Percentiles rank a stretch among this genome's conserved stretches.
Conservation (phyloP, 1,140 invertebrate species). For the Harpegnathos saltator region DNA sequence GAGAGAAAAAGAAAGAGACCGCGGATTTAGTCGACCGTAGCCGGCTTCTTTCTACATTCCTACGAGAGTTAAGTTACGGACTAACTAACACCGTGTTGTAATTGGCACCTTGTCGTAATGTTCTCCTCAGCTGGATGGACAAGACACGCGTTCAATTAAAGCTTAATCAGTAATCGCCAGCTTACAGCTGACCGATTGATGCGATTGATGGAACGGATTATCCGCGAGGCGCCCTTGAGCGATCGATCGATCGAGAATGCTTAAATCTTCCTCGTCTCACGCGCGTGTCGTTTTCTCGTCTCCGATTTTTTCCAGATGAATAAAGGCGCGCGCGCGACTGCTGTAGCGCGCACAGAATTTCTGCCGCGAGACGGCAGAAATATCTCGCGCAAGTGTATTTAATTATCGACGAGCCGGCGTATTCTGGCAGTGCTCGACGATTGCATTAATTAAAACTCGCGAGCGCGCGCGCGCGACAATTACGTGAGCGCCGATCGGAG, state of each 20-base stretch:
- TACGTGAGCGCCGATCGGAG: conserved; percentile 6
- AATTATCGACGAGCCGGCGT: conserved; percentile 7
- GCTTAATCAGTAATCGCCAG: conserved; percentile 14
- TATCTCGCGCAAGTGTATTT: conserved; percentile 22
- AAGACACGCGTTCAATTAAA: conserved; percentile 10
- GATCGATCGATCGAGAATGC: background rate
- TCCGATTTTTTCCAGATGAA: background rate
- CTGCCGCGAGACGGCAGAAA: background rate
- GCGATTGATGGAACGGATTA: conserved; percentile 14
- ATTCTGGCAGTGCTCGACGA: background rate
- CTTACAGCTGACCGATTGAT: background rate
- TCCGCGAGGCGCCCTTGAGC: background rate
- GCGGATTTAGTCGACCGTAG: background rate
- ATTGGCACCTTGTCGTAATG: background rate
- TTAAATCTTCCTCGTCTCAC: conserved; percentile 3
- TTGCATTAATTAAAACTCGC: conserved; percentile 19
- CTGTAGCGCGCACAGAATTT: background rate
- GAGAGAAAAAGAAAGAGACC: background rate
- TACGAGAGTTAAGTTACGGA: background rate
- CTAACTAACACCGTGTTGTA: too few species aligned
- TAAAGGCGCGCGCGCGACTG: background rate
- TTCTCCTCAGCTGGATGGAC: too few species aligned
- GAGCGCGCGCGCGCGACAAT: conserved; percentile 21
- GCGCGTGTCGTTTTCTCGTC: background rate
- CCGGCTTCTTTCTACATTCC: background rate